A percentile compares a stretch with the other conserved stretches of the same genome.
Evolutionary conservation across 64 coral and sea anemone genomes (phyloP).

Genomic region (Montipora sp.): DNA sequence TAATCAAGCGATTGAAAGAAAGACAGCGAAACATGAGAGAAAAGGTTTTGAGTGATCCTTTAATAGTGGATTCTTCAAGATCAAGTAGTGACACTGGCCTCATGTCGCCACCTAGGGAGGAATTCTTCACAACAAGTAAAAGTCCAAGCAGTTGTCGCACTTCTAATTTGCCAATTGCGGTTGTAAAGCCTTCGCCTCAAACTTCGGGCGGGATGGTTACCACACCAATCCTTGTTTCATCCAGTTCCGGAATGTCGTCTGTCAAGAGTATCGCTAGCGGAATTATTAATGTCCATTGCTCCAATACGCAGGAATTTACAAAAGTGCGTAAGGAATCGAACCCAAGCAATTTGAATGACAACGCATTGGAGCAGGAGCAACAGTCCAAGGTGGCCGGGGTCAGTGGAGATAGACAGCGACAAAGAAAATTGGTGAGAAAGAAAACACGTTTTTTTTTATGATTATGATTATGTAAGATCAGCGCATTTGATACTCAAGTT

Average conservation of each 20-base stretch:
- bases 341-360: background rate
- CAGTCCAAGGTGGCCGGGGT: background rate
- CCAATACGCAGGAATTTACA: background rate
- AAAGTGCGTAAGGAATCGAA: slow-evolving; percentile 1
- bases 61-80: background rate
- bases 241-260: background rate
- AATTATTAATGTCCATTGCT: slow-evolving; percentile 19
- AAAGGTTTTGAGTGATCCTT: slow-evolving; percentile 5
- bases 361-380: background rate
- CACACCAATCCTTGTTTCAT: background rate
- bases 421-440: slow-evolving; percentile 28
- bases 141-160: background rate
- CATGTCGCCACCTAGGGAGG: background rate
- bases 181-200: slow-evolving; percentile 24
- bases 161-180: slow-evolving; percentile 5
- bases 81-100: background rate
- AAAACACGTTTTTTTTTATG: background rate
- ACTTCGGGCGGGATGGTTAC: background rate
- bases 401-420: slow-evolving; percentile 18
- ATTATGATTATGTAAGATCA: too few species aligned
- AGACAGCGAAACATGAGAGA: slow-evolving; percentile 19
- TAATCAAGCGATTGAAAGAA: slow-evolving; percentile 17
- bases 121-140: background rate
- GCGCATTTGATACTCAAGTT: too few species aligned
- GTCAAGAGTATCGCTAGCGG: slow-evolving; percentile 39